These are phyloP conservation scores for Homarus americanus DNA, from an alignment of 1,140 invertebrate species.

Conservation along the genomic window DNA sequence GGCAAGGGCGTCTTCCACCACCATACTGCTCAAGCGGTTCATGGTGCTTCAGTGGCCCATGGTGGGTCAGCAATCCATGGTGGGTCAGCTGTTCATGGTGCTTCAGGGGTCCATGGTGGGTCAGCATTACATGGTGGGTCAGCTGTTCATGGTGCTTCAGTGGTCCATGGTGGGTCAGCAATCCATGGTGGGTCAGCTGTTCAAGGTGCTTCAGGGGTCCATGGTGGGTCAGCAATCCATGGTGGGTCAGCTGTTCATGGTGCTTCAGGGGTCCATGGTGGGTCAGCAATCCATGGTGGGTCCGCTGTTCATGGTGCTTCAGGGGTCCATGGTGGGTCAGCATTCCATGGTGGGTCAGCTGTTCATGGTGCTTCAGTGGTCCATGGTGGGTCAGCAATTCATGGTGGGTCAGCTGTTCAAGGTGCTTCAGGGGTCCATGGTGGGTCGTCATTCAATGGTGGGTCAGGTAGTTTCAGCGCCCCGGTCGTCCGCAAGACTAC, in stretches of 20 bases:
- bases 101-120: not conserved
- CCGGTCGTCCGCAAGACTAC: constrained; percentile 7
- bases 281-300: not conserved
- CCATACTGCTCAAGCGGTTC: not conserved
- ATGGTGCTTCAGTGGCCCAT: not conserved
- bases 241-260: not conserved
- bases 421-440: not conserved
- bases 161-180: not conserved
- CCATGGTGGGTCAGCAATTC: constrained; percentile 6
- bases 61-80: not conserved
- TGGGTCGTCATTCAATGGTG: not conserved
- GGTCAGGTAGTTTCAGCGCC: not conserved
- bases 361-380: not conserved
- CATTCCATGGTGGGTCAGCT: not conserved
- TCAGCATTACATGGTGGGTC: not conserved
- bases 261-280: not conserved
- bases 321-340: not conserved
- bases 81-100: not conserved
- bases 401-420: not conserved
- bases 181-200: not conserved
- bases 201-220: not conserved
- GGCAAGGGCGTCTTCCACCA: not conserved
- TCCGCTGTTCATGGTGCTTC: not conserved
- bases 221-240: not conserved
- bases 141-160: not conserved